phyloP scores from a whole-genome alignment of 1,140 invertebrate genomes.

The Gerris buenoi region DNA sequence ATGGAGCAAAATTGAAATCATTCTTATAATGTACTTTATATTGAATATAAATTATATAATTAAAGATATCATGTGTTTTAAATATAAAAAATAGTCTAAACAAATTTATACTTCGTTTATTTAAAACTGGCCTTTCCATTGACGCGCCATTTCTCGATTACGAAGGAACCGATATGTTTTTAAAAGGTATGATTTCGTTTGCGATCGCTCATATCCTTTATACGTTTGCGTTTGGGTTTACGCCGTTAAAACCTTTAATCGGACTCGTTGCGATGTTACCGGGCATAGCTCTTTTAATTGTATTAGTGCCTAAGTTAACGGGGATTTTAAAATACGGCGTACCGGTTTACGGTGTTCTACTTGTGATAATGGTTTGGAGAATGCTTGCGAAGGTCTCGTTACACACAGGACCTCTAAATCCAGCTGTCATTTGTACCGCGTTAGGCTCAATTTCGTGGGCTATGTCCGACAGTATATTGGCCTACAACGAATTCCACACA shows the following conservation, averaged over 20 bases:
- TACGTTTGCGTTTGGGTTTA: neutral
- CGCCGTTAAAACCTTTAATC: neutral
- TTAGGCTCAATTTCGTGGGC: neutral
- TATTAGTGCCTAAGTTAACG: neutral
- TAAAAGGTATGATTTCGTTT: neutral
- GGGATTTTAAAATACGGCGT: neutral
- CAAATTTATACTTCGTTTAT: no score
- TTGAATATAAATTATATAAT: no score
- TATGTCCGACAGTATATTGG: neutral
- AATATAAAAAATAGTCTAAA: no score
- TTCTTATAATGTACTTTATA: no score
- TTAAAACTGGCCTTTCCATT: no score
- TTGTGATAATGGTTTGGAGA: neutral
- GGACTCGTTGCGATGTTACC: neutral
- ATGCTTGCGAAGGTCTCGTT: neutral
- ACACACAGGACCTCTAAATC: neutral
- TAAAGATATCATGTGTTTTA: no score
- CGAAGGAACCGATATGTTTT: neutral
- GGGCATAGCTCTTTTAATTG: neutral
- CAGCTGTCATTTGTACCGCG: neutral
- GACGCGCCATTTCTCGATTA: neutral
- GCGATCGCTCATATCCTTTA: neutral
- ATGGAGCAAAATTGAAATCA: no score
- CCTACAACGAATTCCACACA: neutral
- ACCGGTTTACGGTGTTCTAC: neutral